These are phyloP conservation scores for Aphyosemion australe DNA, from an alignment of 2,113 vertebrate genomes.

Conservation along the genomic window DNA sequence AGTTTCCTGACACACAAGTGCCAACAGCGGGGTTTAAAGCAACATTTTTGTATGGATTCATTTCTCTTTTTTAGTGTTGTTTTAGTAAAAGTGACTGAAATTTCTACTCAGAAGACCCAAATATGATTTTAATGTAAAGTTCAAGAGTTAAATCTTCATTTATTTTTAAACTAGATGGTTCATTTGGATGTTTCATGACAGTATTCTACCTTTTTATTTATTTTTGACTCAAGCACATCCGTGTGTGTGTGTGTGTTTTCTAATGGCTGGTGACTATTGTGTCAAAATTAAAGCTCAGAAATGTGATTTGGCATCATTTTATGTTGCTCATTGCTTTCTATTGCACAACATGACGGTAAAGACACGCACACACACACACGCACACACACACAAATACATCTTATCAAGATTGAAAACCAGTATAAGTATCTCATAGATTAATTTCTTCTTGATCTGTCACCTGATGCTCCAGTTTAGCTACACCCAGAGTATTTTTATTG, in stretches of 20 bases:
- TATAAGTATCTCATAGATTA: neutral
- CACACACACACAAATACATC: no score
- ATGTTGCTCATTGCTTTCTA: no score
- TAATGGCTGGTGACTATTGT: no score
- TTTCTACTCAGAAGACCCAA: constrained; percentile 28
- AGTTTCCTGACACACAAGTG: constrained; percentile 58
- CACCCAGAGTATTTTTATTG: neutral
- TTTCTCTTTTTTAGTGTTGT: constrained; percentile 32
- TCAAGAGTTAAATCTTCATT: constrained; percentile 25
- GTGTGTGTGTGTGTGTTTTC: neutral
- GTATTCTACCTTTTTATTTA: constrained; percentile 9
- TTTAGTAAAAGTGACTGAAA: constrained; percentile 49
- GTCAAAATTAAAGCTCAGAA: no score
- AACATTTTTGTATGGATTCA: constrained; percentile 20
- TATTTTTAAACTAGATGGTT: constrained; percentile 24
- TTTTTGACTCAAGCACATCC: neutral
- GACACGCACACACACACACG: no score
- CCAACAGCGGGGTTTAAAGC: constrained; percentile 56
- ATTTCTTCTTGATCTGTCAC: neutral
- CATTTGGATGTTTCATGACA: constrained; percentile 5
- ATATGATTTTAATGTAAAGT: constrained; percentile 17
- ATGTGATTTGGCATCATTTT: no score
- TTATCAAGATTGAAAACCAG: constrained; percentile 27
- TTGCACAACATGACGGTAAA: no score
- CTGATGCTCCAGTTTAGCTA: neutral